Evolutionary conservation across 2,888 invertebrate genomes (phyloP), one percentile per base, ranked within the genome.

Genomic region (Fragum whitleyi): DNA sequence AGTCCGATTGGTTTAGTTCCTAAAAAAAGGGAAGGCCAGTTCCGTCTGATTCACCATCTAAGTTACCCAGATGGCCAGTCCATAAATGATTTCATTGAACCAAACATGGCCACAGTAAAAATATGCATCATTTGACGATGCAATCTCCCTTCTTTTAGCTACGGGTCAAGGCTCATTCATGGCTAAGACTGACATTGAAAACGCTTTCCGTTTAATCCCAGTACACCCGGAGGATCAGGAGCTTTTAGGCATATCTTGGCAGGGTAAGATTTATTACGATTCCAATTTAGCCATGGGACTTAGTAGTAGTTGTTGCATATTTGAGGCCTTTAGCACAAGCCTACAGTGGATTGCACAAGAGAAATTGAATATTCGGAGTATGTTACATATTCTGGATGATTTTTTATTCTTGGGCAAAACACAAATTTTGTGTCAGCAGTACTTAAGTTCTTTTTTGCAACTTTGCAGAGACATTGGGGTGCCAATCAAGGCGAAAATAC

Each of bases 261-360:
- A 61, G 3, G n/a, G n/a, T n/a, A n/a, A n/a, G n/a, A n/a, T n/a
- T n/a, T n/a, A n/a, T n/a, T n/a, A n/a, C n/a, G n/a, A n/a, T n/a
- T n/a, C n/a, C n/a, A n/a, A n/a, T n/a, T n/a, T n/a, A n/a, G n/a
- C n/a, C n/a, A n/a, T n/a, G n/a, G n/a, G n/a, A n/a, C n/a, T n/a
- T n/a, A n/a, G n/a, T n/a, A n/a, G n/a, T n/a, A n/a, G n/a, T n/a
- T 51, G 26, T 21, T 55, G 61, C 1, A 80, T 77, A 9, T 80
- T 80, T 55, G 80, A 80, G 42, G 55, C 68, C 3, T 81, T 81
- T 51, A 81, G 81, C 42, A 36, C 78, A 1, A 69, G 70, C 23
- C 26, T 78, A 1, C 55, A 81, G 16, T 62, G 29, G n/a, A 72
- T 6, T 39, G 77, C 11, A 19, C 32, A 6, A 75, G n/a, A n/a